A percentile compares a stretch with the other conserved stretches of the same genome.
phyloP scores from a whole-genome alignment of 2,113 vertebrate species.

The Pelecanus crispus region DNA sequence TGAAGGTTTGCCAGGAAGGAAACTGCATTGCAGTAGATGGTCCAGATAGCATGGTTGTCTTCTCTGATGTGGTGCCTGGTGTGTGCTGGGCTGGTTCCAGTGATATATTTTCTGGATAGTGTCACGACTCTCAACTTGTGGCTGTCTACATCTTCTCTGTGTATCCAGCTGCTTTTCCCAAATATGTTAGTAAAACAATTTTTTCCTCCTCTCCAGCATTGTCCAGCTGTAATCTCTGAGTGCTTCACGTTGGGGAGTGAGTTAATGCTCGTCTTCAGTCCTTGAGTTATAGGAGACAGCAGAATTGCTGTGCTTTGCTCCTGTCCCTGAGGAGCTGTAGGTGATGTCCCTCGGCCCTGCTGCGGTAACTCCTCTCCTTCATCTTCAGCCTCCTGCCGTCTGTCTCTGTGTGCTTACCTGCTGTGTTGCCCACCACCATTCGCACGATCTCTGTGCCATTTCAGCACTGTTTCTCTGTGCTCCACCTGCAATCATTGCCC shows the following conservation, averaged over 20 bases:
- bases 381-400: neutral
- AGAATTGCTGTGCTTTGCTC: neutral
- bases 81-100: neutral
- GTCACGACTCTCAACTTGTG: neutral
- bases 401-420: neutral
- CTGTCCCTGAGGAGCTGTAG: neutral
- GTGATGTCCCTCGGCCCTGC: neutral
- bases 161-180: neutral
- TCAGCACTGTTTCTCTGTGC: neutral
- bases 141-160: neutral
- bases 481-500: neutral
- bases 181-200: neutral
- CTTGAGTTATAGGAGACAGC: neutral
- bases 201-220: neutral
- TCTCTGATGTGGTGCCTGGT: fast-evolving
- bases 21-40: neutral
- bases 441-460: fast-evolving
- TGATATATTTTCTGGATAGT: neutral
- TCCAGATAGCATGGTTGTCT: neutral
- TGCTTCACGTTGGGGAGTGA: neutral
- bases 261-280: neutral
- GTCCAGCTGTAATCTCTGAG: neutral
- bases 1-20: neutral
- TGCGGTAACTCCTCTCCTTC: neutral
- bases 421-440: too few relatives aligned